Evolutionary conservation across 92 coral and sea anemone species (phyloP), one percentile per base, ranked within the genome.

Genomic region (Actinostola sp.): DNA sequence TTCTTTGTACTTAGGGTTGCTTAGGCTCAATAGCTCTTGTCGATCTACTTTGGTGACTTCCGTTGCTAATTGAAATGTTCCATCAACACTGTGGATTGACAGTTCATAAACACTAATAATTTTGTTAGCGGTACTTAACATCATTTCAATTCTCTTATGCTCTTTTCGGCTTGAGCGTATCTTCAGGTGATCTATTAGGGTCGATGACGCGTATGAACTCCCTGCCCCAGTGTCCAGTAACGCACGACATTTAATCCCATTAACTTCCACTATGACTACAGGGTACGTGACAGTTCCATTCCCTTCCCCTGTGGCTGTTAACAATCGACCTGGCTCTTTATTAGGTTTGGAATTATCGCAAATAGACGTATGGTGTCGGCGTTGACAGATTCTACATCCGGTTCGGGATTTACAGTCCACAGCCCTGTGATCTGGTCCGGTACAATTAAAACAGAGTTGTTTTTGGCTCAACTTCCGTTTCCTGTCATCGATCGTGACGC

Each of bases 41-140:
- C 60, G 79, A 67, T 86, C 87, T n/a, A 76, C 87, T 76, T 77
- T 77, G 14, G 74, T 76, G 42, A 73, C 88, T 68, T 82, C 82
- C 35, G 75, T 77, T 21, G 75, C 21, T 32, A 82, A 36, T 28
- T 13, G 50, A 44, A 77, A 87, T 25, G 77, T 48, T 16, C 83
- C 89, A 15, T 68, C 78, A 61, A 83, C 38, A 36, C 76, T 74
- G 64, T 61, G 49, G 21, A 87, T 67, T 6, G 49, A 38, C 1
- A 82, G 26, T 30, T 67, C 38, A 53, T 64, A 73, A 49, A 84
- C 83, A 28, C 83, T 63, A 38, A 83, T 63, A 34, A 67, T 68
- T 46, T 83, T 74, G 66, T 69, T 83, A 21, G 62, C 66, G n/a
- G 86, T 43, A 23, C 81, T 80, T 16, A 83, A 58, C 89, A 88